Conservation (phyloP, 64 coral and sea anemone species). For the Stichodactyla mertensii region DNA sequence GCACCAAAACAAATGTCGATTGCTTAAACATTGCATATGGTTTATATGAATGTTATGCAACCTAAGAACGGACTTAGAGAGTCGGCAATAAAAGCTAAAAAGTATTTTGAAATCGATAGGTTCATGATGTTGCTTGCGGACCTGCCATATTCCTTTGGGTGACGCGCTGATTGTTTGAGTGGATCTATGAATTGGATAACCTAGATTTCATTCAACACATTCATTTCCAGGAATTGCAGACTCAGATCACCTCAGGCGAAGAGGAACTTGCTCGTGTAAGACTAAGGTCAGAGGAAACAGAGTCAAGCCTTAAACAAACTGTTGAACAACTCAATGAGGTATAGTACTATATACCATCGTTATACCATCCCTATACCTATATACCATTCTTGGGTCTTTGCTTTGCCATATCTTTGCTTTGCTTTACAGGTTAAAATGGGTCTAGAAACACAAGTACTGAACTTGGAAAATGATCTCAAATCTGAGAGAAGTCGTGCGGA, state of each 20-base stretch:
- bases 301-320: constrained; percentile 52
- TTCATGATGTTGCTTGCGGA: too few relatives aligned
- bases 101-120: too few relatives aligned
- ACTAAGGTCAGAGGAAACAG: constrained; percentile 70
- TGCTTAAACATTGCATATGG: too few relatives aligned
- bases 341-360: background rate
- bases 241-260: constrained; percentile 60
- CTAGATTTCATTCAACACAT: background rate
- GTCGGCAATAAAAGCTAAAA: too few relatives aligned
- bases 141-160: too few relatives aligned
- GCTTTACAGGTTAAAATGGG: constrained; percentile 49
- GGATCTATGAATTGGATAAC: too few relatives aligned
- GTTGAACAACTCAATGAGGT: constrained; percentile 89
- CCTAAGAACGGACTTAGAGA: too few relatives aligned
- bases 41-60: too few relatives aligned
- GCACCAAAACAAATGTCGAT: too few relatives aligned
- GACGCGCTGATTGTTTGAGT: too few relatives aligned
- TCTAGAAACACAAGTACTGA: constrained; percentile 61
- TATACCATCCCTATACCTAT: too few relatives aligned
- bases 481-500: constrained; percentile 16
- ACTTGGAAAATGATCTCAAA: constrained; percentile 42
- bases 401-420: background rate
- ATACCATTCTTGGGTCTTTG: too few relatives aligned
- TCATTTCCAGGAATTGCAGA: constrained; percentile 23
- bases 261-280: constrained; percentile 72